A percentile compares a stretch with the other conserved stretches of the same genome.
Conservation (phyloP, 2,797 vertebrate genomes). For the Cyclura pinguis region DNA sequence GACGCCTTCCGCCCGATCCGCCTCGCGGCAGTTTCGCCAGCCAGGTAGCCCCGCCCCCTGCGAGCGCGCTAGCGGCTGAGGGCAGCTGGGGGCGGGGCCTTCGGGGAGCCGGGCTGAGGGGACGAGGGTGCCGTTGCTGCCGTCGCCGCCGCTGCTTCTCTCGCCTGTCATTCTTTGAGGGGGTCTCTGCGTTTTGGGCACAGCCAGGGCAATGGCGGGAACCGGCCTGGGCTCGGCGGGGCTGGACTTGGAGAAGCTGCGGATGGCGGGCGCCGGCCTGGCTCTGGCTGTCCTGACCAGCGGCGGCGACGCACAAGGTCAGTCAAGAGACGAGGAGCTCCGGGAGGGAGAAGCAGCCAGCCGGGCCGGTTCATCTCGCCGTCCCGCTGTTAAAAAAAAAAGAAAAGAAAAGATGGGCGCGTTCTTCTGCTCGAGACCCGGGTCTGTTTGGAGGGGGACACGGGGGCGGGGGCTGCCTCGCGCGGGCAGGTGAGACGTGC, state of each 20-base stretch:
- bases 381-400: neutral
- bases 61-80: neutral
- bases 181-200: neutral
- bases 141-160: neutral
- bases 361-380: neutral
- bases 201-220: conserved; percentile 7
- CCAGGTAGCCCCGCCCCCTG: neutral
- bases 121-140: no score
- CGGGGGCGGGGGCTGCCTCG: neutral
- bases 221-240: conserved; percentile 75
- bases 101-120: neutral
- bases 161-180: neutral
- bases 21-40: neutral
- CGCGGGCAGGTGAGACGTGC: conserved; percentile 12
- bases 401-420: no score
- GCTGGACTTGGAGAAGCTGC: conserved; percentile 89
- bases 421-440: neutral
- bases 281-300: conserved; percentile 93
- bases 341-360: neutral
- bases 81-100: neutral
- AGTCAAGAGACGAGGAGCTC: neutral
- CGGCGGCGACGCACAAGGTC: conserved; percentile 97
- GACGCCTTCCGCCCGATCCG: no score
- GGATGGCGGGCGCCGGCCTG: conserved; percentile 87
- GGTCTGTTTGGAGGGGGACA: neutral